A percentile compares a stretch with the other conserved stretches of the same genome.
These are phyloP conservation scores for Ibidorhyncha struthersii DNA, from an alignment of 2,113 vertebrate genomes.

Conservation along the genomic window DNA sequence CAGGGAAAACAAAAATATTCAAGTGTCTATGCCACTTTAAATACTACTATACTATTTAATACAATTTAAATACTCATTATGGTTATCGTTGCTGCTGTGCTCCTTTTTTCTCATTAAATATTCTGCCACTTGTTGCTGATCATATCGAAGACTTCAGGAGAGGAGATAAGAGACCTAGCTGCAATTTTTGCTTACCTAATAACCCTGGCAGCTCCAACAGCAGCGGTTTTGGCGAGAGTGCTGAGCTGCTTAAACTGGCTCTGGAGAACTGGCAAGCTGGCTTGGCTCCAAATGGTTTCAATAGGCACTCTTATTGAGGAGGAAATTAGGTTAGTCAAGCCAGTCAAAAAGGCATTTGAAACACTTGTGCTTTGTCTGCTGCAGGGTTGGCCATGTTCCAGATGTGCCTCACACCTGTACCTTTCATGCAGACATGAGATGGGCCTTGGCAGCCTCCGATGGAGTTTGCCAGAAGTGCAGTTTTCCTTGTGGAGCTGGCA, in stretches of 20 bases:
- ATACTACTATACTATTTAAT: not conserved
- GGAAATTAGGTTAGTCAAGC: not conserved
- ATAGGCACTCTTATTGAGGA: not conserved
- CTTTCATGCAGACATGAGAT: not conserved
- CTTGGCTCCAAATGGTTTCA: not conserved
- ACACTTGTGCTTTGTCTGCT: not conserved
- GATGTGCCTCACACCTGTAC: not conserved
- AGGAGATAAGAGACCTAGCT: not conserved
- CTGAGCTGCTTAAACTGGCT: not conserved
- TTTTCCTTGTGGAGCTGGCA: not conserved
- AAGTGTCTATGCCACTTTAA: not conserved
- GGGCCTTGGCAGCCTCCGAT: not conserved
- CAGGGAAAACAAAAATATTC: not conserved
- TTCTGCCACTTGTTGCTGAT: not conserved
- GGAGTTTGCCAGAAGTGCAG: not conserved
- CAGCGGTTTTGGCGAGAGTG: not conserved
- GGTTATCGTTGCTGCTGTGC: not conserved
- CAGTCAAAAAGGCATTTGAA: not conserved
- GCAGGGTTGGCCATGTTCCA: not conserved
- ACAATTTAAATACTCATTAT: not conserved
- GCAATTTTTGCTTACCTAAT: not conserved
- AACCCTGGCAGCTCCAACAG: not conserved
- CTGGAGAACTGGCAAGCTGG: not conserved
- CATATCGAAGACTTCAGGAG: not conserved
- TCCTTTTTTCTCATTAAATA: not conserved